phyloP scores from a whole-genome alignment of 2,113 vertebrate genomes.

The Gila orcuttii region DNA sequence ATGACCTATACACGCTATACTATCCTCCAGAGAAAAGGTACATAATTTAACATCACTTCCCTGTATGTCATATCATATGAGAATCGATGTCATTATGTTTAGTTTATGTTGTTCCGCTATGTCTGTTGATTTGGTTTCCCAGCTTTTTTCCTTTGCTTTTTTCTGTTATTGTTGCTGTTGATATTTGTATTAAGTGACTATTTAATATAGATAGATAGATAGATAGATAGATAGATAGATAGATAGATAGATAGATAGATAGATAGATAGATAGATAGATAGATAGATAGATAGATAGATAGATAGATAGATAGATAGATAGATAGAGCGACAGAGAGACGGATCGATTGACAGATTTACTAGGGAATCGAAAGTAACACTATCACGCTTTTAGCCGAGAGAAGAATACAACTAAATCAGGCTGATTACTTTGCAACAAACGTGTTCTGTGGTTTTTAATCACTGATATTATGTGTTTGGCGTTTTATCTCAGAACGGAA shows the following conservation, averaged over 20 bases:
- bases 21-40: conserved; percentile 89
- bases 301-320: conserved; percentile 16
- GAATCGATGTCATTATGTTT: conserved; percentile 53
- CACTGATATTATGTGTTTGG: conserved; percentile 78
- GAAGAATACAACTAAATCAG: conserved; percentile 22
- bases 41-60: neutral
- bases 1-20: conserved; percentile 85
- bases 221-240: conserved; percentile 8
- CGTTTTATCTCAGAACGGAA: conserved; percentile 81
- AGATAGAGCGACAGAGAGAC: neutral
- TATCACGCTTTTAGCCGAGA: conserved; percentile 18
- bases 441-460: conserved; percentile 52
- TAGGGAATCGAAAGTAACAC: conserved; percentile 14
- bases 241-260: conserved; percentile 16
- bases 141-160: conserved; percentile 65
- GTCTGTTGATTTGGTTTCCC: conserved; percentile 68
- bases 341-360: conserved; percentile 21
- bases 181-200: conserved; percentile 8
- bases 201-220: conserved; percentile 11
- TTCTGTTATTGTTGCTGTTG: conserved; percentile 59
- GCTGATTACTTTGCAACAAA: conserved; percentile 24
- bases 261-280: conserved; percentile 5
- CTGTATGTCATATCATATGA: conserved; percentile 3
- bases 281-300: conserved; percentile 29
- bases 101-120: conserved; percentile 61